These are phyloP conservation scores for Limenitis camilla DNA, from an alignment of 2,888 invertebrate species.

Conservation along the genomic window DNA sequence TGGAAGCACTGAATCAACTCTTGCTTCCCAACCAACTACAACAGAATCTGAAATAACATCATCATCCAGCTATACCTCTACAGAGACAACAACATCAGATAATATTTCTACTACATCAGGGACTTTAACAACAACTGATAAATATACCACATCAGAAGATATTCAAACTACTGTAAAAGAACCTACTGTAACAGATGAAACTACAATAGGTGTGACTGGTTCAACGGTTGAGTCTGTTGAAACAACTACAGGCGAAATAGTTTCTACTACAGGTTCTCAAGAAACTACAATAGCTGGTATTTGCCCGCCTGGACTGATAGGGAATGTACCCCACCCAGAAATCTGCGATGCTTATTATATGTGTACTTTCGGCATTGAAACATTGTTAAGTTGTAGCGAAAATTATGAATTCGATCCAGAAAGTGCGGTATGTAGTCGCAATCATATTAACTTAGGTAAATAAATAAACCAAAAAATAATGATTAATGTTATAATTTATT, in stretches of 20 bases:
- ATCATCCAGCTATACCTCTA: no score
- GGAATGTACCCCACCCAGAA: slow-evolving; percentile 35
- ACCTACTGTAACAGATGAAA: not conserved
- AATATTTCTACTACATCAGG: no score
- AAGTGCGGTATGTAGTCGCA: no score
- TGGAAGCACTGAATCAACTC: no score
- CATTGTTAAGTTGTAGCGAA: slow-evolving; percentile 5
- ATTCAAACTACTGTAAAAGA: not conserved
- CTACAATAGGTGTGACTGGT: no score
- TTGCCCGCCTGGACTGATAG: slow-evolving; percentile 19
- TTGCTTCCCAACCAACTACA: no score
- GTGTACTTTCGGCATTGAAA: slow-evolving; percentile 29
- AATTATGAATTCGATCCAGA: slow-evolving; percentile 12
- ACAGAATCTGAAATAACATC: no score
- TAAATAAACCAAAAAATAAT: not conserved
- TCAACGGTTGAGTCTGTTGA: not conserved
- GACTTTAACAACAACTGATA: not conserved
- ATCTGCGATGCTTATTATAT: slow-evolving; percentile 36
- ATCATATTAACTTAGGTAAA: no score
- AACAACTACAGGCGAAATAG: no score
- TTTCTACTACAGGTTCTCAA: no score
- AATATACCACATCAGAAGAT: not conserved
- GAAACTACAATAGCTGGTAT: no score
- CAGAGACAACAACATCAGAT: no score
- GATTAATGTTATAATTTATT: not conserved